phyloP scores from a whole-genome alignment of 2,113 vertebrate species.

The Labrus mixtus region DNA sequence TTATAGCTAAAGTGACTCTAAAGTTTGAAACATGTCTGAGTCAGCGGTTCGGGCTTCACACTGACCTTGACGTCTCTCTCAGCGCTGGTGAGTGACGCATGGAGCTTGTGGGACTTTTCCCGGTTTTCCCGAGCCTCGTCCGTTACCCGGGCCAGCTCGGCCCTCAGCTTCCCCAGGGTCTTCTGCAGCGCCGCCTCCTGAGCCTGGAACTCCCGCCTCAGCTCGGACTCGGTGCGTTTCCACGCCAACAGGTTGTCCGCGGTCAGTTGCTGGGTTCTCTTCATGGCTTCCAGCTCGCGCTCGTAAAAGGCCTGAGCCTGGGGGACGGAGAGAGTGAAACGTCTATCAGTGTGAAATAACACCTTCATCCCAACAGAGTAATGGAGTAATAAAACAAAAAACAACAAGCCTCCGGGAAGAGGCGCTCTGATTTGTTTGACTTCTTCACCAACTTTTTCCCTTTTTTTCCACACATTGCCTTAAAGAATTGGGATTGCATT shows the following conservation, averaged over 20 bases:
- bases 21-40: neutral
- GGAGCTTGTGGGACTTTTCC: slow-evolving; percentile 94
- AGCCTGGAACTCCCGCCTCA: slow-evolving; percentile 94
- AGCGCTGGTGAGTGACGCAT: slow-evolving; percentile 85
- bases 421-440: neutral
- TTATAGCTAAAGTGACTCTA: neutral
- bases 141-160: slow-evolving; percentile 86
- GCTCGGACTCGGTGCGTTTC: slow-evolving; percentile 95
- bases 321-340: neutral
- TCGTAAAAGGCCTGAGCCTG: slow-evolving; percentile 96
- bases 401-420: neutral
- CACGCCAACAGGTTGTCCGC: slow-evolving; percentile 94
- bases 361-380: neutral
- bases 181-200: slow-evolving; percentile 95
- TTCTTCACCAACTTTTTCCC: neutral
- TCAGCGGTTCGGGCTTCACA: neutral
- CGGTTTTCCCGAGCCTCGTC: slow-evolving; percentile 92
- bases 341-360: neutral
- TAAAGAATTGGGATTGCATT: no score
- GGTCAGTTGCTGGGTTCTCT: slow-evolving; percentile 95
- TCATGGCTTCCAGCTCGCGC: slow-evolving; percentile 95
- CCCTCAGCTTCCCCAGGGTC: slow-evolving; percentile 75
- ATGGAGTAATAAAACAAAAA: neutral
- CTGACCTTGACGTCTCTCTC: slow-evolving; percentile 91
- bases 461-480: no score